Evolutionary conservation across 2,113 vertebrate species (phyloP).

Genomic region (Mionectes macconnelli): DNA sequence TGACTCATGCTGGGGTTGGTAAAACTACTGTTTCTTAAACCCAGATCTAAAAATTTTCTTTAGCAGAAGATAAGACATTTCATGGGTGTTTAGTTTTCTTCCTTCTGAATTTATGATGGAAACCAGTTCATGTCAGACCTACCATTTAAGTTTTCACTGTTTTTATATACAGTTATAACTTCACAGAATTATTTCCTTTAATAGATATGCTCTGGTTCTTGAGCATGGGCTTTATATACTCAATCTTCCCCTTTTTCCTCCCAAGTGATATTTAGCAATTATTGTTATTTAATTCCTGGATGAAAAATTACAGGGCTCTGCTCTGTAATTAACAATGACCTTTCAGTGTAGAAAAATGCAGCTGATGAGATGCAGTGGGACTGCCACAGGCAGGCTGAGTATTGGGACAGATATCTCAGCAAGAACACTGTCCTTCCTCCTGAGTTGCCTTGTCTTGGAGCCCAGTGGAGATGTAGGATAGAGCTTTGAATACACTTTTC

Average conservation of each 20-base stretch:
- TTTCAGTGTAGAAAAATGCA: constrained; percentile 34
- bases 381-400: background rate
- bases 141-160: background rate
- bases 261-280: constrained; percentile 14
- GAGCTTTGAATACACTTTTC: background rate
- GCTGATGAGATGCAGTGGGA: background rate
- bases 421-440: background rate
- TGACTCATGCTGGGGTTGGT: background rate
- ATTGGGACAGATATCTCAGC: background rate
- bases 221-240: background rate
- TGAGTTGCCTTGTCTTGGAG: background rate
- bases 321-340: constrained; percentile 51
- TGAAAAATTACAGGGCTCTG: constrained; percentile 24
- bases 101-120: background rate
- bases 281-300: constrained; percentile 44
- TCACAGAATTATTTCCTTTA: background rate
- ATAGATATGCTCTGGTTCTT: background rate
- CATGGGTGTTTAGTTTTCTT: background rate
- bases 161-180: background rate
- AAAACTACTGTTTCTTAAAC: background rate
- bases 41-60: background rate
- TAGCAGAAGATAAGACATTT: background rate
- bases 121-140: background rate
- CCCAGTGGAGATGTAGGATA: background rate
- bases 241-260: background rate